Conservation (phyloP, 1,140 invertebrate genomes). For the Anadara kagoshimensis region DNA sequence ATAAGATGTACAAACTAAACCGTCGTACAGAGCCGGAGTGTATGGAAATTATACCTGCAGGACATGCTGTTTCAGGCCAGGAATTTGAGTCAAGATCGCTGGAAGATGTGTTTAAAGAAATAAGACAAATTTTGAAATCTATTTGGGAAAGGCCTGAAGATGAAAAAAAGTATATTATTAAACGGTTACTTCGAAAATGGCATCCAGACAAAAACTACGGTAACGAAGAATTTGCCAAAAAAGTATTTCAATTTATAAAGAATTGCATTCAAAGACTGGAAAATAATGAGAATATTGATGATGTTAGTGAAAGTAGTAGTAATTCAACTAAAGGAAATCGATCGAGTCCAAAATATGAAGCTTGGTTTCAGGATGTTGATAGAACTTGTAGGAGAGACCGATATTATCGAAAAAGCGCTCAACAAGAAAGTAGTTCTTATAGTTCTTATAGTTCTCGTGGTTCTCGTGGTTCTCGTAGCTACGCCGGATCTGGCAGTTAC, state of each 20-base stretch:
- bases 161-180: slow-evolving; percentile 60
- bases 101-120: slow-evolving; percentile 44
- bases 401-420: neutral
- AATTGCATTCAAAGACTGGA: slow-evolving; percentile 40
- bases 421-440: neutral
- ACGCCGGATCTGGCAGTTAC: neutral
- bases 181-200: slow-evolving; percentile 64
- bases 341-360: neutral
- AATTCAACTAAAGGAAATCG: slow-evolving; percentile 1
- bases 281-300: slow-evolving; percentile 38
- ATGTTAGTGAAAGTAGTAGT: slow-evolving; percentile 11
- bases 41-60: no score
- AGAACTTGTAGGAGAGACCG: slow-evolving; percentile 1
- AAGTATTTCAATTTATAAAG: slow-evolving; percentile 57
- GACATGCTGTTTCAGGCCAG: no score
- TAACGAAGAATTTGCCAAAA: slow-evolving; percentile 53
- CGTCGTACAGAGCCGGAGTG: neutral
- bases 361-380: slow-evolving; percentile 4
- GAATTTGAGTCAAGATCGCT: neutral
- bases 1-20: slow-evolving; percentile 19
- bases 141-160: slow-evolving; percentile 32
- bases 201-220: slow-evolving; percentile 70
- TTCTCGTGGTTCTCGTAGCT: neutral
- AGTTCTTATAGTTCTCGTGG: neutral
- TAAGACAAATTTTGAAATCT: slow-evolving; percentile 40